A percentile compares a stretch with the other conserved stretches of the same genome.
Conservation (phyloP, 2,888 invertebrate species). For the Agrotis puta region DNA sequence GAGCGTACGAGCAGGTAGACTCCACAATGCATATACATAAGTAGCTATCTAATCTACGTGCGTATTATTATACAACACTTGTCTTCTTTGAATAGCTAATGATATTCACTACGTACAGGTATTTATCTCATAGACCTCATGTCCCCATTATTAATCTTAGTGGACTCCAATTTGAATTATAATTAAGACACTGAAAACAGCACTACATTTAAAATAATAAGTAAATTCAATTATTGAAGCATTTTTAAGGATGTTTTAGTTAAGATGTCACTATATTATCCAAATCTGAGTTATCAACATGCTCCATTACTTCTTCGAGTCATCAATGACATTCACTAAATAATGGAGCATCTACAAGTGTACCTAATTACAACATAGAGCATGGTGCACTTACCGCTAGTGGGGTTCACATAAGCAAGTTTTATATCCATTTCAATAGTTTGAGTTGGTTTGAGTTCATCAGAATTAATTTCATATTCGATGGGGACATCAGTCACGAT, state of each 20-base stretch:
- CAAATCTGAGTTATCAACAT: slow-evolving; percentile 14
- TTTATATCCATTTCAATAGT: slow-evolving; percentile 91
- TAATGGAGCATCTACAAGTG: slow-evolving; percentile 33
- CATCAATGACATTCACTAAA: slow-evolving; percentile 41
- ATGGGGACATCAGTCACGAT: slow-evolving; percentile 84
- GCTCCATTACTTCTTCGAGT: slow-evolving; percentile 29
- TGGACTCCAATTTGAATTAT: slow-evolving; percentile 78
- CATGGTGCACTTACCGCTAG: slow-evolving; percentile 89
- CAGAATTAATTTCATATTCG: slow-evolving; percentile 85
- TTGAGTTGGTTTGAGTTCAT: slow-evolving; percentile 87
- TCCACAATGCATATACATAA: slow-evolving; percentile 81
- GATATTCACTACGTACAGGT: slow-evolving; percentile 63
- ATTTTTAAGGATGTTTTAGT: slow-evolving; percentile 7
- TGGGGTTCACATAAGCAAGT: slow-evolving; percentile 91
- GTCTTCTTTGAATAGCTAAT: slow-evolving; percentile 79
- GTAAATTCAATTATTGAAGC: not conserved
- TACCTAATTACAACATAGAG: slow-evolving; percentile 49
- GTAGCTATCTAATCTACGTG: slow-evolving; percentile 71
- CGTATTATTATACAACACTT: slow-evolving; percentile 86
- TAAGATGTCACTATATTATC: slow-evolving; percentile 20
- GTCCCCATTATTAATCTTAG: slow-evolving; percentile 79
- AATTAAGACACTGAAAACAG: slow-evolving; percentile 56
- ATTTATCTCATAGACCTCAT: slow-evolving; percentile 79
- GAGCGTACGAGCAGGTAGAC: slow-evolving; percentile 87
- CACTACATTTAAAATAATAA: slow-evolving; percentile 16